A percentile compares a stretch with the other conserved stretches of the same genome.
Conservation (phyloP, 2,113 vertebrate species). For the Falcunculus frontatus region DNA sequence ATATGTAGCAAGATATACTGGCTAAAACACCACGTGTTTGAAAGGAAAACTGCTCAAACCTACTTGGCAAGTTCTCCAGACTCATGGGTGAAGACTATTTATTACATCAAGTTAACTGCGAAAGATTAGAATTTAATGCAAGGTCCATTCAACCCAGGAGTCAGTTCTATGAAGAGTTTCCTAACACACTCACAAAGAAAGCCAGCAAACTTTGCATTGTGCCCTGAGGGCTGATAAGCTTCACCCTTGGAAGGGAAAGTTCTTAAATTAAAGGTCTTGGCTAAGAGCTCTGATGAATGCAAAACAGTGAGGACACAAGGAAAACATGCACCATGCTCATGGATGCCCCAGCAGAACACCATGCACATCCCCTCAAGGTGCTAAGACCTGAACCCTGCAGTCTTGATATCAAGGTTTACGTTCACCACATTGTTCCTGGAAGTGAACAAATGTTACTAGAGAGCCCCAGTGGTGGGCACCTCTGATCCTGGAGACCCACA, state of each 20-base stretch:
- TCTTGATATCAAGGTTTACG: not conserved
- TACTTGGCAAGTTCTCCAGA: constrained; percentile 52
- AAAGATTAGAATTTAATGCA: constrained; percentile 35
- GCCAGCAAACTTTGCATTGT: not conserved
- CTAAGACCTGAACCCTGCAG: not conserved
- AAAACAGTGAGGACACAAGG: not conserved
- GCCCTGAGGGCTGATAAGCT: not conserved
- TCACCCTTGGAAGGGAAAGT: not conserved
- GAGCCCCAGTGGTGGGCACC: fast-evolving
- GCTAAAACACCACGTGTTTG: constrained; percentile 57
- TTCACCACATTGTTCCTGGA: not conserved
- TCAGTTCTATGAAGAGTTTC: not conserved
- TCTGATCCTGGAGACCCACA: not conserved
- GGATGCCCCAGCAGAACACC: not conserved
- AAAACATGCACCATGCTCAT: not conserved
- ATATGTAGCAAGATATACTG: constrained; percentile 48
- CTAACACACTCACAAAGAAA: not conserved
- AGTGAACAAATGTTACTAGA: not conserved
- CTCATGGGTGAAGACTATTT: constrained; percentile 27
- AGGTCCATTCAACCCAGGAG: constrained; percentile 30
- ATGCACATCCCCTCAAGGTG: not conserved
- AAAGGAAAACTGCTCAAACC: constrained; percentile 53
- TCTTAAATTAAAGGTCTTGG: constrained; percentile 33
- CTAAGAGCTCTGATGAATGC: not conserved
- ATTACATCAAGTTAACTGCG: constrained; percentile 33